Percentiles rank a stretch among this genome's conserved stretches.
phyloP scores from a whole-genome alignment of 2,888 invertebrate species.

The Trichacis sp. region DNA sequence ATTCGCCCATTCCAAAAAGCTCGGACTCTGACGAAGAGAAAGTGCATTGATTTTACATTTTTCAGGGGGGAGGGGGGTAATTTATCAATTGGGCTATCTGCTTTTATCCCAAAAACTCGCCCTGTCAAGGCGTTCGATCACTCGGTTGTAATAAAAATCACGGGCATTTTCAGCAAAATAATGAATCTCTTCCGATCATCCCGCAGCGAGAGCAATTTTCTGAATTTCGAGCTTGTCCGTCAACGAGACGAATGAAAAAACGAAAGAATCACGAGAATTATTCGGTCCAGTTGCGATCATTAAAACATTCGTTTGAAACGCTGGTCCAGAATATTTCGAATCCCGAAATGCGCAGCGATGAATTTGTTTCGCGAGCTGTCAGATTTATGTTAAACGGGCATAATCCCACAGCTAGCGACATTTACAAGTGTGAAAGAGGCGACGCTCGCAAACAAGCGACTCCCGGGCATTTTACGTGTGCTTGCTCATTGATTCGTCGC shows the following conservation, averaged over 20 bases:
- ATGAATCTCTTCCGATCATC: constrained; percentile 43
- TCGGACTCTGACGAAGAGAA: constrained; percentile 28
- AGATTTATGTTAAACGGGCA: constrained; percentile 50
- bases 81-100: constrained; percentile 61
- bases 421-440: constrained; percentile 47
- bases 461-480: constrained; percentile 17
- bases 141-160: constrained; percentile 58
- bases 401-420: constrained; percentile 48
- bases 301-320: no score
- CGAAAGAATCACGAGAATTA: no score
- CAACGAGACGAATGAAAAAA: no score
- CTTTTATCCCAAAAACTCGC: constrained; percentile 27
- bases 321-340: constrained; percentile 5
- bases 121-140: constrained; percentile 32
- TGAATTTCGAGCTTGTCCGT: no score
- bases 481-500: constrained; percentile 30
- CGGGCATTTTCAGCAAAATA: constrained; percentile 56
- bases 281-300: no score
- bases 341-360: constrained; percentile 15
- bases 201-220: no score
- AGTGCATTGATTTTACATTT: constrained; percentile 61
- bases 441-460: constrained; percentile 41
- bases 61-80: constrained; percentile 61
- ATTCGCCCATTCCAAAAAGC: constrained; percentile 30
- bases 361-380: constrained; percentile 40